These are phyloP conservation scores for Gymnothorax reevesii DNA, from an alignment of 2,797 vertebrate genomes.

Conservation along the genomic window DNA sequence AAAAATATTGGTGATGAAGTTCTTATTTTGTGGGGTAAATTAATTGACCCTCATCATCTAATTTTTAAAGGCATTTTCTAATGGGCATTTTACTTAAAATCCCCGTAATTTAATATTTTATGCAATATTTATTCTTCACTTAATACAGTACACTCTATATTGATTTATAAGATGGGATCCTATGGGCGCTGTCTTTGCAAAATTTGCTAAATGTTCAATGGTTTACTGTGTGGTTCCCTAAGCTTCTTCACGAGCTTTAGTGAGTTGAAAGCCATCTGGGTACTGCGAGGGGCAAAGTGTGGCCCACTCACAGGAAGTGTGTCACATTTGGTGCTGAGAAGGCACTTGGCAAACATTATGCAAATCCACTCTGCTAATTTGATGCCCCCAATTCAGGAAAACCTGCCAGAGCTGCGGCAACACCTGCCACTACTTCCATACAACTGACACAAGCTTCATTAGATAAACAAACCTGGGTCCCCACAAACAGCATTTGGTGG, in stretches of 20 bases:
- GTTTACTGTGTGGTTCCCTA: background rate
- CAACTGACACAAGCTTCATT: constrained; percentile 56
- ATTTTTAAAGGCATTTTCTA: too few species aligned
- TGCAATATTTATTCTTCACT: too few species aligned
- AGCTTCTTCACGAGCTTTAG: background rate
- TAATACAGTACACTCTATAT: background rate
- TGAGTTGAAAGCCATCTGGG: background rate
- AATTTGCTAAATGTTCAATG: background rate
- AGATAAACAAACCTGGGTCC: constrained; percentile 75
- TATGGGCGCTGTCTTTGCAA: background rate
- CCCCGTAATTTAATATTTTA: too few species aligned
- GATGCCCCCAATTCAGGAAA: background rate
- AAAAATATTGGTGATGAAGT: too few species aligned
- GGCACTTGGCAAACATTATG: constrained; percentile 8
- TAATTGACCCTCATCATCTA: too few species aligned
- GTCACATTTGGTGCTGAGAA: background rate
- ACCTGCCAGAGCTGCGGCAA: background rate
- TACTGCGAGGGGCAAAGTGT: background rate
- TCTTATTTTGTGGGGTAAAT: too few species aligned
- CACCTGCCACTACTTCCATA: background rate
- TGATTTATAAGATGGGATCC: background rate
- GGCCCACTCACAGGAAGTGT: background rate
- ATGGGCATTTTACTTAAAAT: too few species aligned
- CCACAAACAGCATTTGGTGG: constrained; percentile 73
- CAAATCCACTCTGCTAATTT: background rate